Percentiles rank a stretch among this genome's conserved stretches.
phyloP scores from a whole-genome alignment of 2,797 vertebrate genomes.

The Poecile montanus region DNA sequence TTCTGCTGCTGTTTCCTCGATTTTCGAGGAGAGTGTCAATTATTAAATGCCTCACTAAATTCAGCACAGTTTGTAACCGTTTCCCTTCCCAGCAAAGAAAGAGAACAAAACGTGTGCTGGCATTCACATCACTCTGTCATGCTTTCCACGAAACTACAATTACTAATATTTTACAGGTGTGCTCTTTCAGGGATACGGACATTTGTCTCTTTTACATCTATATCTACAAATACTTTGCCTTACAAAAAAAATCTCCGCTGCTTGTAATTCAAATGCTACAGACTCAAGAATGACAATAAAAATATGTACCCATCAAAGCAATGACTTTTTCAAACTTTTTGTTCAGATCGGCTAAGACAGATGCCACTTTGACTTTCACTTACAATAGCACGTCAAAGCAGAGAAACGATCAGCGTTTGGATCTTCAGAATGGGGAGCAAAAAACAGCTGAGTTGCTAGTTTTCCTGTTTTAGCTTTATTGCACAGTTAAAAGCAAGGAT shows the following conservation, averaged over 20 bases:
- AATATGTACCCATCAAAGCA: conserved; percentile 64
- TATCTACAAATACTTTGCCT: neutral
- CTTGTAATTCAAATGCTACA: conserved; percentile 43
- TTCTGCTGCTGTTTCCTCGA: conserved; percentile 58
- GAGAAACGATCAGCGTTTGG: conserved; percentile 64
- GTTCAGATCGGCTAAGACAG: conserved; percentile 52
- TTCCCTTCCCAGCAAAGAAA: conserved; percentile 45
- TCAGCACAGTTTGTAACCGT: conserved; percentile 35
- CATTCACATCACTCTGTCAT: conserved; percentile 17
- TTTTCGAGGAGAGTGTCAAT: conserved; percentile 60
- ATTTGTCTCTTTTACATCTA: conserved; percentile 18
- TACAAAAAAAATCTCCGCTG: neutral
- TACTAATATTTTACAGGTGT: conserved; percentile 65
- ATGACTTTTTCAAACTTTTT: conserved; percentile 75
- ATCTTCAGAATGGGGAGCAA: conserved; percentile 61
- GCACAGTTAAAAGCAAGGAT: conserved; percentile 89
- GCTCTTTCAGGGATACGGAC: conserved; percentile 38
- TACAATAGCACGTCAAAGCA: conserved; percentile 67
- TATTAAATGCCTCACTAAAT: conserved; percentile 63
- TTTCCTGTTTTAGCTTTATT: conserved; percentile 78
- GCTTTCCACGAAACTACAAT: neutral
- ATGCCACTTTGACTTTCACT: conserved; percentile 71
- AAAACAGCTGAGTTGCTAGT: conserved; percentile 79
- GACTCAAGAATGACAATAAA: conserved; percentile 59
- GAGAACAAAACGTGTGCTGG: conserved; percentile 57